These are phyloP conservation scores for Copidosoma aretas DNA, from an alignment of 2,888 invertebrate genomes.

Conservation along the genomic window DNA sequence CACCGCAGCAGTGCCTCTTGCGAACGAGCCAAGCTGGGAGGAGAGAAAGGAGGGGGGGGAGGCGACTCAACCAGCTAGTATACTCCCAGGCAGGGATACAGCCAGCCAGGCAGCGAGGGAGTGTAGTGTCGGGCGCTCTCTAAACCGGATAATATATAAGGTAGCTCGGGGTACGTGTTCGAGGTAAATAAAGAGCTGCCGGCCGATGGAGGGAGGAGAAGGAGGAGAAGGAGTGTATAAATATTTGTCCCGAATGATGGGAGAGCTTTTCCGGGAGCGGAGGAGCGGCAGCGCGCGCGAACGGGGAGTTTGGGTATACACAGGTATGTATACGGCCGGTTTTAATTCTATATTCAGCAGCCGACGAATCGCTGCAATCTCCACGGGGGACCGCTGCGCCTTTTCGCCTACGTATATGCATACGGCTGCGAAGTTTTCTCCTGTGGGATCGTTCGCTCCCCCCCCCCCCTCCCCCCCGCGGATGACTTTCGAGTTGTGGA, in stretches of 20 bases:
- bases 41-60: too few species aligned
- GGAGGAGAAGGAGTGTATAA: conserved; percentile 30
- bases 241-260: conserved; percentile 37
- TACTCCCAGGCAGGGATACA: too few species aligned
- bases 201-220: not conserved
- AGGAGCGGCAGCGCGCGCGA: not conserved
- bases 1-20: not conserved
- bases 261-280: conserved; percentile 18
- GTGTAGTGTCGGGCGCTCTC: conserved; percentile 4
- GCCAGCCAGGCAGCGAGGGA: too few species aligned
- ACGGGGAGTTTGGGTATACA: too few species aligned
- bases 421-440: too few species aligned
- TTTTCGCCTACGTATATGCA: not conserved
- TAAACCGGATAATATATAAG: conserved; percentile 40
- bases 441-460: not conserved
- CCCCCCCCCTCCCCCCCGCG: too few species aligned
- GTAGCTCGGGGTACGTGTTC: conserved; percentile 36
- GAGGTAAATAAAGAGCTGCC: conserved; percentile 38
- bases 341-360: not conserved
- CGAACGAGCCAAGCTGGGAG: not conserved
- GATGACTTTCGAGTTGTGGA: too few species aligned
- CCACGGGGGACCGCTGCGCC: not conserved
- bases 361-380: not conserved
- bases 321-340: not conserved
- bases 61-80: too few species aligned